Conservation (phyloP, 1,140 invertebrate genomes). For the Charaxes varanes region DNA sequence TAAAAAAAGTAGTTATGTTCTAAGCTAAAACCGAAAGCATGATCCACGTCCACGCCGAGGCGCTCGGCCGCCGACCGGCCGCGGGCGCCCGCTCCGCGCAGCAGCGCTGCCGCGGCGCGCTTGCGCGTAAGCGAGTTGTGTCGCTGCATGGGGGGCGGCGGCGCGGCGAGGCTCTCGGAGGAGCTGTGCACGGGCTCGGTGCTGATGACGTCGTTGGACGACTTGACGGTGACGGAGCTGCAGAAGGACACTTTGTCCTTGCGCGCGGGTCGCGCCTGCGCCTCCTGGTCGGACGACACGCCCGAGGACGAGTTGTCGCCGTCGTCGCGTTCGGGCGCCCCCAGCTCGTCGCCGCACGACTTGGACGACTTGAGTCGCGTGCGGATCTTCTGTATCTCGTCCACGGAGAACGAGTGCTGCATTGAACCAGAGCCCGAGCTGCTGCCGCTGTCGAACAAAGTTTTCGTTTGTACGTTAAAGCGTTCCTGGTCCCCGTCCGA, state of each 20-base stretch:
- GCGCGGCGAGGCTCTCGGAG: conserved; percentile 52
- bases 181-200: conserved; percentile 70
- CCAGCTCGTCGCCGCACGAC: conserved; percentile 87
- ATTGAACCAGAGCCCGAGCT: conserved; percentile 83
- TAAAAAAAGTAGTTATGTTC: too few species aligned
- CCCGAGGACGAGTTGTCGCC: conserved; percentile 91
- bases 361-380: conserved; percentile 89
- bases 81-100: conserved; percentile 43
- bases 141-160: conserved; percentile 66
- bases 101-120: conserved; percentile 71
- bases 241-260: conserved; percentile 73
- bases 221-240: conserved; percentile 68
- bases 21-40: too few species aligned
- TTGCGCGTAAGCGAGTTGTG: conserved; percentile 76
- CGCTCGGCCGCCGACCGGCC: conserved; percentile 63
- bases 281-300: conserved; percentile 89
- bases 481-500: neutral
- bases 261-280: conserved; percentile 39
- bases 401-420: conserved; percentile 89
- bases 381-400: conserved; percentile 90
- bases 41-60: conserved; percentile 59
- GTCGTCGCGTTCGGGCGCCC: conserved; percentile 79
- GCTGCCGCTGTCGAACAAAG: conserved; percentile 73
- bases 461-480: neutral
- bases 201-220: conserved; percentile 71